Evolutionary conservation across 2,888 invertebrate genomes (phyloP), one percentile per base, ranked within the genome.

Genomic region (Netelia fuscicornis): DNA sequence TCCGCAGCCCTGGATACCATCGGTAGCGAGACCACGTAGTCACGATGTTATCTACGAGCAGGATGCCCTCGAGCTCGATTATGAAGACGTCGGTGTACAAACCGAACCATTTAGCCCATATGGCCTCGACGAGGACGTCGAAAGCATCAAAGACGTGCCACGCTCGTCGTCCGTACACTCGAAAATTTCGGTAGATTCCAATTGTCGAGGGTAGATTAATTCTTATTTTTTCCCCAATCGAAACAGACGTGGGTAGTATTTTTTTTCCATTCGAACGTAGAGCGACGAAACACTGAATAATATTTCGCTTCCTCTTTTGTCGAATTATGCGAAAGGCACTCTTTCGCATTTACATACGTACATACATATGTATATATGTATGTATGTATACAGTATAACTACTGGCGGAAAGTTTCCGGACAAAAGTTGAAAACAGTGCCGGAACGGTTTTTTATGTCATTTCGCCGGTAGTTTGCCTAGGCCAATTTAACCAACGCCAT

Each of bases 1-100:
- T 3, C 94, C 95, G 0, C 96, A 96, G 87, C 95, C 95, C 23
- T 96, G 96, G 96, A 95, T 94, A 52, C 93, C 93, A 0, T 93
- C 93, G 1, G 93, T 94, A 0, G 91, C 94, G 5, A 88, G 94
- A 74, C 93, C 93, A 2, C 90, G 92, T 9, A 93, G 93, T 88
- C 92, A 93, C 85, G 94, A 93, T 67, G 93, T 93, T 10, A 93
- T 93, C 81, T 94, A 94, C 82, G 93, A 94, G 81, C 93, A 94
- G 78, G 93, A 93, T 77, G 87, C 87, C 17, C 86, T 92, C 44
- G 93, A 93, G 80, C 91, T 93, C 23, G 93, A 93, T 86, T 93
- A 93, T 87, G 93, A 94, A 87, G 93, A 94, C 84, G 93, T 93
- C 2, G 93, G 89, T 0, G 93, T 94, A 2, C 93, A 94, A 65